Evolutionary conservation across 2,113 vertebrate species (phyloP).

Genomic region (Acrocephalus kingi): DNA sequence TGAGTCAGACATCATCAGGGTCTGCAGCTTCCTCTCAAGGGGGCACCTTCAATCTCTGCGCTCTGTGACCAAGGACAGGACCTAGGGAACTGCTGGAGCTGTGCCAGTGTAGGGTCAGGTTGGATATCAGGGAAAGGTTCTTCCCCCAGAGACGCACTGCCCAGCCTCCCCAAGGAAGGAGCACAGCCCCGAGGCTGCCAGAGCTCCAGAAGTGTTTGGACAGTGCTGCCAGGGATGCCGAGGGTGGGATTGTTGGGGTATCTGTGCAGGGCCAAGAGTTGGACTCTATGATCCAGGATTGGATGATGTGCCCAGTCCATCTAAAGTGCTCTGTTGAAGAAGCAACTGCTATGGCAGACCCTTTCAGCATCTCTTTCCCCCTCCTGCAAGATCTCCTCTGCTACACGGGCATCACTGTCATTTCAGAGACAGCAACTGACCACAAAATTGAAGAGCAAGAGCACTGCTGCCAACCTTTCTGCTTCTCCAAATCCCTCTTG

Average conservation of each 20-base stretch:
- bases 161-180: not conserved
- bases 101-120: accelerated
- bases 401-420: accelerated
- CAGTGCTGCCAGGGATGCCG: accelerated
- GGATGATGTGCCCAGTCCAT: not conserved
- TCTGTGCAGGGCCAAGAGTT: accelerated
- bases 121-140: accelerated
- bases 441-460: not conserved
- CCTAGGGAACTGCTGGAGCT: accelerated
- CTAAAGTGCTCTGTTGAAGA: not conserved
- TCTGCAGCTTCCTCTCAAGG: not conserved
- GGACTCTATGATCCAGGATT: accelerated
- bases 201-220: not conserved
- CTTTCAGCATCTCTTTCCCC: not conserved
- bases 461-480: not conserved
- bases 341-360: not conserved
- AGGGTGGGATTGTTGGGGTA: not conserved
- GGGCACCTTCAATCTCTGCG: not conserved
- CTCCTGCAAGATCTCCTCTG: not conserved
- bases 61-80: not conserved
- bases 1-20: not conserved
- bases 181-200: not conserved
- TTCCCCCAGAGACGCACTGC: not conserved
- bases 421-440: not conserved
- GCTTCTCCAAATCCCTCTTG: not conserved